These are phyloP conservation scores for Xylophagus ater DNA, from an alignment of 2,888 invertebrate species.

Conservation along the genomic window DNA sequence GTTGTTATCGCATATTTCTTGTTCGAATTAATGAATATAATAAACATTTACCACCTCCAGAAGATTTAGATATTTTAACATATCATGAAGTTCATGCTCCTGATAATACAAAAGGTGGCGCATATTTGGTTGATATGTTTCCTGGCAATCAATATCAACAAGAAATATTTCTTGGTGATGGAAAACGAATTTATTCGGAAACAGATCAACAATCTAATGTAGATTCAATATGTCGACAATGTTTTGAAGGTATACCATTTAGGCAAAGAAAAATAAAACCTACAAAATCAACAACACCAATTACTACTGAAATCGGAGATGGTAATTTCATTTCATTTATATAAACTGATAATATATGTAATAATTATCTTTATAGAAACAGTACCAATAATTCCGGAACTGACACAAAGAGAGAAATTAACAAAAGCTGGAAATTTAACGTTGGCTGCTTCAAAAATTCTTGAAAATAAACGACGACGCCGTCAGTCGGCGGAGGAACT, in stretches of 20 bases:
- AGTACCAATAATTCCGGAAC: constrained; percentile 16
- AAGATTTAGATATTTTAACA: constrained; percentile 55
- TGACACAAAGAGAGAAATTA: constrained; percentile 27
- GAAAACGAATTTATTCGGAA: constrained; percentile 32
- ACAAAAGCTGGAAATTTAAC: constrained; percentile 28
- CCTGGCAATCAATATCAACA: constrained; percentile 53
- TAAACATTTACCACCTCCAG: constrained; percentile 55
- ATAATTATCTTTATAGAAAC: constrained; percentile 5
- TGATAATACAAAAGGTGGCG: constrained; percentile 51
- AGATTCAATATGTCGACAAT: constrained; percentile 30
- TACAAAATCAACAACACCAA: constrained; percentile 14
- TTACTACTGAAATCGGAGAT: constrained; percentile 14
- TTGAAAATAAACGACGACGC: constrained; percentile 25
- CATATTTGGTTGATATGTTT: constrained; percentile 78
- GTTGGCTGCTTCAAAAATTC: constrained; percentile 29
- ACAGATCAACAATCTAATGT: constrained; percentile 22
- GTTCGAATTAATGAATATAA: constrained; percentile 52
- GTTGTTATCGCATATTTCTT: constrained; percentile 73
- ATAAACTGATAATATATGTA: background rate
- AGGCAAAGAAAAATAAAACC: constrained; percentile 16
- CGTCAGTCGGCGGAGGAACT: too few species aligned
- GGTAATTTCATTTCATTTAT: constrained; percentile 13
- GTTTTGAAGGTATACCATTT: constrained; percentile 26
- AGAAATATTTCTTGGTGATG: constrained; percentile 66
- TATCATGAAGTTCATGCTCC: constrained; percentile 61